phyloP scores from a whole-genome alignment of 2,888 invertebrate genomes.

The Tachina grossa region DNA sequence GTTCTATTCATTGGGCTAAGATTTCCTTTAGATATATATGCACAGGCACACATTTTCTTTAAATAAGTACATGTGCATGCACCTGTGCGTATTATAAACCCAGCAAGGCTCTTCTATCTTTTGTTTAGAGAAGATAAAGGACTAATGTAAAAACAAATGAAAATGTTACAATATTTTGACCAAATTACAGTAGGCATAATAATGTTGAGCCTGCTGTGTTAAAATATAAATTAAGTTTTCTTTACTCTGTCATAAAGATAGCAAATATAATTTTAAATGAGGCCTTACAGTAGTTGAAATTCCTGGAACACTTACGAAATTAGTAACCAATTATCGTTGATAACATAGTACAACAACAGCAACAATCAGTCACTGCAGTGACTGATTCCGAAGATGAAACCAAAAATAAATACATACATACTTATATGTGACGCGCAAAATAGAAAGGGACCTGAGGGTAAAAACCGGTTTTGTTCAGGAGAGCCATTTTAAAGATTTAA shows the following conservation, averaged over 20 bases:
- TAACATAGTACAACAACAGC: no score
- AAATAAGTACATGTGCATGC: background rate
- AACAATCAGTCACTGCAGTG: no score
- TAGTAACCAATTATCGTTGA: background rate
- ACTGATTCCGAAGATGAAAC: no score
- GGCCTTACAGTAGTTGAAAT: constrained; percentile 30
- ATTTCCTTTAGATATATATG: constrained; percentile 9
- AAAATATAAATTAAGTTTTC: constrained; percentile 33
- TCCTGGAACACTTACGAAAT: constrained; percentile 26
- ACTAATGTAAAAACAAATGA: constrained; percentile 10
- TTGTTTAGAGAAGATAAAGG: constrained; percentile 8
- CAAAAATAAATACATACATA: no score
- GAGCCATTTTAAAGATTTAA: no score
- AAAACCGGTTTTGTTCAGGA: no score
- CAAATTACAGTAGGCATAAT: constrained; percentile 42
- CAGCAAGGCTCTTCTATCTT: constrained; percentile 1
- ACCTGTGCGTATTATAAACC: background rate
- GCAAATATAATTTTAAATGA: background rate
- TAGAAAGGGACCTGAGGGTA: no score
- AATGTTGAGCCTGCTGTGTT: constrained; percentile 56
- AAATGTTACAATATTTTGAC: constrained; percentile 59
- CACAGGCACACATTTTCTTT: constrained; percentile 8
- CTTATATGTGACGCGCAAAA: no score
- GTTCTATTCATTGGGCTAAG: background rate
- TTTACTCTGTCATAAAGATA: background rate